Evolutionary conservation across 2,888 invertebrate species (phyloP).

Genomic region (Anodontia alba): DNA sequence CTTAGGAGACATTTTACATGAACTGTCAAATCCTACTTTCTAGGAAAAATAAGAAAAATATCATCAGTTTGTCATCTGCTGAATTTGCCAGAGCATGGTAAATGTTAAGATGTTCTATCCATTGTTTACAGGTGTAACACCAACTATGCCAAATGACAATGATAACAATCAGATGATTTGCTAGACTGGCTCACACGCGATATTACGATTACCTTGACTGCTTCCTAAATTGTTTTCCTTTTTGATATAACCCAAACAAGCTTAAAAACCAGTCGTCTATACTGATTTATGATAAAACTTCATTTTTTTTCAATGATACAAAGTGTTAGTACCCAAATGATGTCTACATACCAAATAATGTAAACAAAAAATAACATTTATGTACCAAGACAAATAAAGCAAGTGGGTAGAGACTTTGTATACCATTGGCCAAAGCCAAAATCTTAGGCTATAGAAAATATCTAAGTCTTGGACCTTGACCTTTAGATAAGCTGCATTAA

Average conservation of each 20-base stretch:
- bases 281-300: conserved; percentile 3
- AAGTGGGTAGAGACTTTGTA: no score
- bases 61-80: no score
- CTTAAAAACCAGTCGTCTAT: conserved; percentile 21
- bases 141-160: neutral
- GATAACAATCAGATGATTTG: conserved; percentile 38
- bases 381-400: no score
- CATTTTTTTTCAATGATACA: neutral
- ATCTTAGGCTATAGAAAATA: no score
- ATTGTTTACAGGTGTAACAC: conserved; percentile 6
- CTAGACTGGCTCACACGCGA: conserved; percentile 56
- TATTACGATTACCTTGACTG: conserved; percentile 50
- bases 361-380: no score
- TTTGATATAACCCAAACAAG: conserved; percentile 49
- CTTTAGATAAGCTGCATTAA: no score
- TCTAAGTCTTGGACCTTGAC: no score
- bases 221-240: conserved; percentile 44
- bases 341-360: neutral
- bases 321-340: neutral
- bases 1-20: no score
- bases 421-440: no score
- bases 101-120: neutral
- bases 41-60: no score
- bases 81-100: no score
- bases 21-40: no score